phyloP scores from a whole-genome alignment of 2,888 invertebrate genomes.

The Malacosoma neustria region DNA sequence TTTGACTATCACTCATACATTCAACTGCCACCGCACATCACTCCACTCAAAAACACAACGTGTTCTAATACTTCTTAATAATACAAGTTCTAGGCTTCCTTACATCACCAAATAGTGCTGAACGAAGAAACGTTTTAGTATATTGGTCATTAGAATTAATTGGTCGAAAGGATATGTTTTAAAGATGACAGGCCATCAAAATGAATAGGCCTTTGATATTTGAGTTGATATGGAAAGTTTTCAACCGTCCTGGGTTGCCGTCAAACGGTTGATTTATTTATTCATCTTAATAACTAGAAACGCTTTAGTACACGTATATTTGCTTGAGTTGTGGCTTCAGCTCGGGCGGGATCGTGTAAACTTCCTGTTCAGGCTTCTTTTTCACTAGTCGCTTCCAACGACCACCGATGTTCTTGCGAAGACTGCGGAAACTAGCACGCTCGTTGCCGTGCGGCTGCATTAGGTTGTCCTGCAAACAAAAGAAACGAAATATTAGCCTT shows the following conservation, averaged over 20 bases:
- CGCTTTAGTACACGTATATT: constrained; percentile 87
- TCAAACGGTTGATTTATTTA: constrained; percentile 51
- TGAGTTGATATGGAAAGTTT: constrained; percentile 59
- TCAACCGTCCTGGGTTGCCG: constrained; percentile 53
- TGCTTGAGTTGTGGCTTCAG: constrained; percentile 90
- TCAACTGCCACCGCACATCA: constrained; percentile 52
- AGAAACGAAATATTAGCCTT: constrained; percentile 30
- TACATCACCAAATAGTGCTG: constrained; percentile 67
- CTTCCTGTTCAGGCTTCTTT: constrained; percentile 87
- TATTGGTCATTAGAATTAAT: constrained; percentile 64
- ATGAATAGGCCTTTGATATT: constrained; percentile 59
- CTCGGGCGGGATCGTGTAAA: constrained; percentile 90
- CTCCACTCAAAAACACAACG: constrained; percentile 58
- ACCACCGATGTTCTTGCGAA: constrained; percentile 89
- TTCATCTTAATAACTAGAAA: constrained; percentile 35
- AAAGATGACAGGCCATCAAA: constrained; percentile 39
- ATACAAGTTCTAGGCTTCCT: constrained; percentile 62
- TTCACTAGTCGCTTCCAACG: constrained; percentile 90
- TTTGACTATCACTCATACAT: constrained; percentile 68
- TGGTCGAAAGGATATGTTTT: constrained; percentile 70
- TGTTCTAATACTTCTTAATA: constrained; percentile 74
- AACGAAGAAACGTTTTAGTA: constrained; percentile 51
- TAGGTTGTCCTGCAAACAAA: constrained; percentile 82
- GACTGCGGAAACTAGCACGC: constrained; percentile 86
- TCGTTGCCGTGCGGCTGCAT: constrained; percentile 82